Percentiles rank a stretch among this genome's conserved stretches.
Conservation (phyloP, 92 coral and sea anemone species). For the Umimayanthus kanabou region DNA sequence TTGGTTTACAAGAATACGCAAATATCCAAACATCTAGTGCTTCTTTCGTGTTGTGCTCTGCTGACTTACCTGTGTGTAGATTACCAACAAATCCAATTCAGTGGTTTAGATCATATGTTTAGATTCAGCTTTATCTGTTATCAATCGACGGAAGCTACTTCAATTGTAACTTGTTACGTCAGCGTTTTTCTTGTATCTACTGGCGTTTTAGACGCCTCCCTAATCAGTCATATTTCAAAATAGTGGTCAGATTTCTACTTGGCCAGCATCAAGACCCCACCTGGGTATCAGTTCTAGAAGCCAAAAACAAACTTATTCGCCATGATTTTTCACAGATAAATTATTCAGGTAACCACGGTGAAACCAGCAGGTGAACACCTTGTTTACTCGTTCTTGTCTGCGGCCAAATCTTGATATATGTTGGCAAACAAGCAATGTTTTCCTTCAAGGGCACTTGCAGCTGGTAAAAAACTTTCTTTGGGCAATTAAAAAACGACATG, state of each 20-base stretch:
- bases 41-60: neutral
- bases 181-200: neutral
- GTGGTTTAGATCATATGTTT: no score
- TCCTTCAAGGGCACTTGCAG: neutral
- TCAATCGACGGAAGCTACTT: no score
- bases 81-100: no score
- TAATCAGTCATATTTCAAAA: no score
- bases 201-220: neutral
- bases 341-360: conserved; percentile 5
- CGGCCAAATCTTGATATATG: neutral
- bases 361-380: conserved; percentile 8
- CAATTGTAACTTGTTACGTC: neutral
- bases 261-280: neutral
- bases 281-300: neutral
- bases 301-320: neutral
- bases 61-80: neutral
- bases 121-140: no score
- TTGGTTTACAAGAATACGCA: neutral
- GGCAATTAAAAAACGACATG: neutral
- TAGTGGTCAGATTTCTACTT: neutral
- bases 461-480: neutral
- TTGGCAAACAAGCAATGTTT: neutral
- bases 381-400: neutral
- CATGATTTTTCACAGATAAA: neutral
- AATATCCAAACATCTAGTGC: neutral